Evolutionary conservation across 2,888 invertebrate species (phyloP).

Genomic region (Pimpla rufipes): DNA sequence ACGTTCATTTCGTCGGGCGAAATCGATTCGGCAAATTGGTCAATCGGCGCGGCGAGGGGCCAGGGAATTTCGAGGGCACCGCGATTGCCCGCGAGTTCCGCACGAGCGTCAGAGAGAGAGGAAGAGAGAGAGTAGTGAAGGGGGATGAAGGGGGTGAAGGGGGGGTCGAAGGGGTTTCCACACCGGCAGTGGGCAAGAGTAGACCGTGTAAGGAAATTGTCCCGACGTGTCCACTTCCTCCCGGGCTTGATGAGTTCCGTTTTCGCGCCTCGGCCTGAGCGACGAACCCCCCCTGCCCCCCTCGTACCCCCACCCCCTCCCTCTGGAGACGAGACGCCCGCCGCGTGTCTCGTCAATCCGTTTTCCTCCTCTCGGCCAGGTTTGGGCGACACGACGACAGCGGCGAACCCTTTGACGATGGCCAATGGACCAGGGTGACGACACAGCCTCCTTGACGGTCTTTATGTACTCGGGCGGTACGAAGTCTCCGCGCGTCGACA

Average conservation of each 20-base stretch:
- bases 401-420: constrained; percentile 22
- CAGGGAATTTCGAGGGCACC: constrained; percentile 43
- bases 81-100: not conserved
- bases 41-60: constrained; percentile 80
- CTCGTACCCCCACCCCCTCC: too few species aligned
- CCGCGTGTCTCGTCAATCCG: constrained; percentile 41
- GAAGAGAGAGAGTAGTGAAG: too few species aligned
- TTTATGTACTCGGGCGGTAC: not conserved
- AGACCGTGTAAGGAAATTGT: constrained; percentile 84
- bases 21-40: constrained; percentile 84
- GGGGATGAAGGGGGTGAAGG: not conserved
- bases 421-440: not conserved
- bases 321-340: constrained; percentile 40
- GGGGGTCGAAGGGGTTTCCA: constrained; percentile 29
- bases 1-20: constrained; percentile 78
- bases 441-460: constrained; percentile 6
- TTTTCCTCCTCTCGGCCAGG: constrained; percentile 39
- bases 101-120: not conserved
- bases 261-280: constrained; percentile 66
- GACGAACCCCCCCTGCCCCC: not conserved
- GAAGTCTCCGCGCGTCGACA: not conserved
- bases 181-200: constrained; percentile 61
- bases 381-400: not conserved
- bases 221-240: constrained; percentile 85
- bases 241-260: constrained; percentile 84